These are phyloP conservation scores for Caradrina kadenii DNA, from an alignment of 2,888 invertebrate genomes.

Conservation along the genomic window DNA sequence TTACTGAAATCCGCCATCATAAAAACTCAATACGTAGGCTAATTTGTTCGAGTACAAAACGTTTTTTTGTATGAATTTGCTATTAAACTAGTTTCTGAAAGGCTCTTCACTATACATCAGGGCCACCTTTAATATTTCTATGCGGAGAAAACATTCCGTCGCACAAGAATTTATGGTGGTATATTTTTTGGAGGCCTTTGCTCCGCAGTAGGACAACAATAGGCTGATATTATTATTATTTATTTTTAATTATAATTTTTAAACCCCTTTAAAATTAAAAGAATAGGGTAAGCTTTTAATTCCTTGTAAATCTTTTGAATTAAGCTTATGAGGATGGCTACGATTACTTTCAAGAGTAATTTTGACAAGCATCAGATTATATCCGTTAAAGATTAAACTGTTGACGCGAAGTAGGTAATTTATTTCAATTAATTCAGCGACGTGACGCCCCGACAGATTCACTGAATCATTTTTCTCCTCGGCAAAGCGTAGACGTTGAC, in stretches of 20 bases:
- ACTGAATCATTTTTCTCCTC: conserved; percentile 88
- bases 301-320: no score
- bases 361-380: conserved; percentile 77
- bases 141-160: neutral
- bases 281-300: no score
- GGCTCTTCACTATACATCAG: conserved; percentile 2
- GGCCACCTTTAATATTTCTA: conserved; percentile 11
- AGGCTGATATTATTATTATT: no score
- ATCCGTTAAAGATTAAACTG: conserved; percentile 77
- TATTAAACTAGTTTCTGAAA: conserved; percentile 18
- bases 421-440: conserved; percentile 88
- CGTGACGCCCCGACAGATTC: conserved; percentile 85
- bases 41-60: conserved; percentile 44
- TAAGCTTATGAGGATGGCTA: neutral
- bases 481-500: conserved; percentile 85
- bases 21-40: conserved; percentile 56
- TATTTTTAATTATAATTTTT: no score
- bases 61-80: conserved; percentile 11
- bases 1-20: conserved; percentile 49
- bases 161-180: neutral
- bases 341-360: conserved; percentile 67
- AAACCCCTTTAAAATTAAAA: no score
- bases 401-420: conserved; percentile 82
- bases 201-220: no score
- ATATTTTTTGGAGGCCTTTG: no score